Conservation (phyloP, 1,140 invertebrate species). For the Campodea augens region DNA sequence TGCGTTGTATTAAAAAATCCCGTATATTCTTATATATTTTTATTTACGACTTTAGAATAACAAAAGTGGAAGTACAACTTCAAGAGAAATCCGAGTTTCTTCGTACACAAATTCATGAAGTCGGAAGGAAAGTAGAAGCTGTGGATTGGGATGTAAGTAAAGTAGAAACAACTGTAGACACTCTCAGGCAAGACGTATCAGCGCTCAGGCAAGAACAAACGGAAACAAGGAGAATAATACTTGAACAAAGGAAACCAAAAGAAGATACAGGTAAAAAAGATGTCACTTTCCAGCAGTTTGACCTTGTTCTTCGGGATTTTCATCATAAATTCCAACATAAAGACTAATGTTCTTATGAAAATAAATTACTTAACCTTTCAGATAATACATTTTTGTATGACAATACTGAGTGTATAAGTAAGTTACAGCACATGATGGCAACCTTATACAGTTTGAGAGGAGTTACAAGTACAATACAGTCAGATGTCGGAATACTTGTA, state of each 20-base stretch:
- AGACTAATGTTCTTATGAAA: too few species aligned
- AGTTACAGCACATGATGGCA: constrained; percentile 15
- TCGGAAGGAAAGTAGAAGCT: constrained; percentile 16
- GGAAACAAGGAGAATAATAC: constrained; percentile 9
- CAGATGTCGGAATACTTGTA: constrained; percentile 8
- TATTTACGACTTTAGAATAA: constrained; percentile 16
- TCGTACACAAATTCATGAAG: constrained; percentile 13
- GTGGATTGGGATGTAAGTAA: constrained; percentile 17
- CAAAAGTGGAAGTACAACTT: constrained; percentile 19
- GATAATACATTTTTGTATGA: too few species aligned
- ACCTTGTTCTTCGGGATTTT: constrained; percentile 7
- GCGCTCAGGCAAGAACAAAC: constrained; percentile 13
- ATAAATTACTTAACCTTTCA: constrained; percentile 1
- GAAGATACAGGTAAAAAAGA: neutral
- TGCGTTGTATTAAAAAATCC: too few species aligned
- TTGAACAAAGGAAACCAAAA: neutral
- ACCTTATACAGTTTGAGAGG: constrained; percentile 12
- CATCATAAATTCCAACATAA: neutral
- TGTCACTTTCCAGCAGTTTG: neutral
- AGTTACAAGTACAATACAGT: constrained; percentile 11
- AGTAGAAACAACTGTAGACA: constrained; percentile 18
- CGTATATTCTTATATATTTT: neutral
- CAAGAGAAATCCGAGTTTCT: constrained; percentile 18
- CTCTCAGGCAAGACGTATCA: constrained; percentile 16
- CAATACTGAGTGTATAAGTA: too few species aligned